Evolutionary conservation across 2,113 vertebrate genomes (phyloP), one percentile per base, ranked within the genome.

Genomic region (Ophiodon elongatus): DNA sequence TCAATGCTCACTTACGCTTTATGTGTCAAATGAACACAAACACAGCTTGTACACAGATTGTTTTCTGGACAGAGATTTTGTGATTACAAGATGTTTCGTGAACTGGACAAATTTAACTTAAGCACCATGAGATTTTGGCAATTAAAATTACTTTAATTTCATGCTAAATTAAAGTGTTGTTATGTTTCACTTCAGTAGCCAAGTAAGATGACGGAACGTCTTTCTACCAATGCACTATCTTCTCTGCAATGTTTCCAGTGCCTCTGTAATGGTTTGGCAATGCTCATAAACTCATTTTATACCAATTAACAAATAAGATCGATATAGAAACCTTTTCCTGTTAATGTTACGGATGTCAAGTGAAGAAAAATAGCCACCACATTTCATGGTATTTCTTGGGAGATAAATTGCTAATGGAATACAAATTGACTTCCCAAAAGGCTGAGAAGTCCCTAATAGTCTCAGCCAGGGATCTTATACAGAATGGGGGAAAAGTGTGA

Each of bases 361-460:
- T 63, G 57, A 66, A 66, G 65, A 79, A 56, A 80, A 67, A 64
- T 74, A 9, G 9, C 65, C 57, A 56, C 25, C 19, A 83, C 86
- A 89, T 89, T 72, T 85, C 89, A 77, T 67, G 64, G 39, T 76
- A 67, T 81, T 88, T 78, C 14, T 83, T 59, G 13, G 19, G 23
- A 56, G 41, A 60, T 4, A 50, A 80, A 54, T 57, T 41, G 50
- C 9, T 2, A 4, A 21, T 64, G 41, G 79, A 81, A 63, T 65
- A 76, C 57, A 90, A 63, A 69, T 29, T 4, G 7, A 67, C 68
- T 27, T 37, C 41, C 57, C 57, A 59, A 73, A 88, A 71, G 57
- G 71, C 56, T 75, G 54, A 72, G 54, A 80, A 33, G 41, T 57
- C 56, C 57, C 80, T 73, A 82, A 76, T 83, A 39, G 56, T 72